Conservation (phyloP, 2,797 vertebrate genomes). For the Neopelma chrysocephalum region DNA sequence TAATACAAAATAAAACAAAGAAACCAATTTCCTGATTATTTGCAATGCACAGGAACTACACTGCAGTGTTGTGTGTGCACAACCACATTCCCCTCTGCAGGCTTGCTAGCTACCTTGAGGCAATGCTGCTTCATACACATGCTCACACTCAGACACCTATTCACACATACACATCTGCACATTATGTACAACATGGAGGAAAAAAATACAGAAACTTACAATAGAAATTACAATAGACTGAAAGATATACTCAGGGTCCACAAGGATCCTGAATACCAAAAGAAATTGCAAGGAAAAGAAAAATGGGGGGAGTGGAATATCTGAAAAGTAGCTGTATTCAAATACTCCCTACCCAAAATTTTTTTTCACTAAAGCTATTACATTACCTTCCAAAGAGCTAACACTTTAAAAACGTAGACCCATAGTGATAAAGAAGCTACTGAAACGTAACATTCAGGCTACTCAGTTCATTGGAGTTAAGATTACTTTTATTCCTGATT, state of each 20-base stretch:
- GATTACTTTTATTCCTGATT: neutral
- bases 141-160: neutral
- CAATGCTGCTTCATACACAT: neutral
- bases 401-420: neutral
- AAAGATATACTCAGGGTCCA: neutral
- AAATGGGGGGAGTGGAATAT: accelerated
- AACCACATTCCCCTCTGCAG: neutral
- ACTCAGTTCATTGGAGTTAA: neutral
- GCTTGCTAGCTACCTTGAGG: neutral
- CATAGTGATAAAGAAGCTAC: neutral
- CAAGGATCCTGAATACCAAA: neutral
- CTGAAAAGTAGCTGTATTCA: neutral
- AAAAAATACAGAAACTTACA: neutral
- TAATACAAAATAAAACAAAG: neutral
- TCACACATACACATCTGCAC: neutral
- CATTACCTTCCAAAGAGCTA: neutral
- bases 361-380: neutral
- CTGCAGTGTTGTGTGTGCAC: neutral
- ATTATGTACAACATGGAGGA: accelerated
- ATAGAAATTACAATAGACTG: neutral
- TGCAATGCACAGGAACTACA: neutral
- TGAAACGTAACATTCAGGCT: neutral
- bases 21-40: neutral
- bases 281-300: neutral
- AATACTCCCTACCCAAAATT: neutral